These are phyloP conservation scores for Phyllotreta cruciferae DNA, from an alignment of 2,888 invertebrate genomes.

Conservation along the genomic window DNA sequence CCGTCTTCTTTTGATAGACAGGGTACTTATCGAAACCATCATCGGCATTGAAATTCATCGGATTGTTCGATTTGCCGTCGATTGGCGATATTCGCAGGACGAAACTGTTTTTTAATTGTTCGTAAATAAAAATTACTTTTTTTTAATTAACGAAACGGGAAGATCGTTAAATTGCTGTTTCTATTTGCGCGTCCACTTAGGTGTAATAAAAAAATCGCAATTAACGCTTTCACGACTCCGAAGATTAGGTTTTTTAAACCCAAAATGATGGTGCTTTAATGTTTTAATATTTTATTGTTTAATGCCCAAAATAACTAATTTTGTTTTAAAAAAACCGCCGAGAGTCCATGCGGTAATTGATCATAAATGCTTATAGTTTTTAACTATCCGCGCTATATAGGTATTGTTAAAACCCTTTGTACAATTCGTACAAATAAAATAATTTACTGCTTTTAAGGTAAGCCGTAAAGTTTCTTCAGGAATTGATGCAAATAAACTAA, in stretches of 20 bases:
- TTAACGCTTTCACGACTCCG: conserved; percentile 10
- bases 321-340: not conserved
- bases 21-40: conserved; percentile 37
- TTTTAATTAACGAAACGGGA: too few species aligned
- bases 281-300: not conserved
- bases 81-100: too few species aligned
- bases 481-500: conserved; percentile 29
- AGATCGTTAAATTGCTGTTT: too few species aligned
- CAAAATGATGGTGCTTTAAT: not conserved
- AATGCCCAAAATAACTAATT: conserved; percentile 2
- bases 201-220: conserved; percentile 14
- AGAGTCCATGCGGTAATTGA: conserved; percentile 9
- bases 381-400: not conserved
- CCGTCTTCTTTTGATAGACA: conserved; percentile 47
- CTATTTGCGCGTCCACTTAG: too few species aligned
- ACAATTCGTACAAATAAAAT: conserved; percentile 31
- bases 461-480: conserved; percentile 27
- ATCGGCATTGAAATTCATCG: conserved; percentile 36
- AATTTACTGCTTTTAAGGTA: conserved; percentile 29
- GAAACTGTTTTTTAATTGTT: too few species aligned
- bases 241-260: not conserved
- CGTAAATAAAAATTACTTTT: too few species aligned
- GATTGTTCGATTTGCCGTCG: conserved; percentile 29
- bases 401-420: conserved; percentile 13
- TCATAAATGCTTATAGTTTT: conserved; percentile 13